Evolutionary conservation across 1,140 invertebrate genomes (phyloP), one percentile per base, ranked within the genome.

Genomic region (Leptopilina clavipes): DNA sequence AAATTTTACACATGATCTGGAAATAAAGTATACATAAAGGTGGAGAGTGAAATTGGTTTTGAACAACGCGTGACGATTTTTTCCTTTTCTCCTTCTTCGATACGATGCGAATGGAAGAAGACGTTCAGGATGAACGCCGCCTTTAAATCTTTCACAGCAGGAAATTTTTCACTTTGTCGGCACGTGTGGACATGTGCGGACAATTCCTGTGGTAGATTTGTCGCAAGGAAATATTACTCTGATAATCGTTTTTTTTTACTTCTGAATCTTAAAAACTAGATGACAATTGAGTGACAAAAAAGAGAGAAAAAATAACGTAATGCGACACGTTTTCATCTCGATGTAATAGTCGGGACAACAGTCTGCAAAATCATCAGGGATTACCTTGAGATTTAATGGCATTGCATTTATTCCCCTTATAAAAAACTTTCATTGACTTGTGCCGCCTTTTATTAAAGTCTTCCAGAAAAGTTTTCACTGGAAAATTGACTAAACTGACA

Each of bases 201-300:
- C 89, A 90, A 89, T 90, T 85, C 88, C 73, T 78, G 79, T 82
- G 85, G 87, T 86, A 90, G 89, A 90, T 90, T 90, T 89, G 85
- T 81, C 84, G 81, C 80, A 54, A 54, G 76, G 80, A 79, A 81
- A 77, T 81, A 74, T n/a, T 82, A n/a, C 14, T 17, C n/a, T 52
- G 48, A 52, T 52, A 52, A 52, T 52, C 14, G 14, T 52, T 52
- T 52, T 52, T 52, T 52, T 17, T 17, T n/a, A 8, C n/a, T 7
- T 17, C 48, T 17, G 1, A 52, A 12, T 17, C n/a, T 52, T 2
- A 12, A 52, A 52, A 40, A n/a, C 1, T 7, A 52, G 14, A 52
- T 52, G n/a, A 52, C 48, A 52, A 52, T 52, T 17, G 14, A 52
- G n/a, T n/a, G 14, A 0, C 12, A 40, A 40, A 9, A 52, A 17